Percentiles rank a stretch among this genome's conserved stretches.
Conservation (phyloP, 2,113 vertebrate genomes). For the Sturnus vulgaris region DNA sequence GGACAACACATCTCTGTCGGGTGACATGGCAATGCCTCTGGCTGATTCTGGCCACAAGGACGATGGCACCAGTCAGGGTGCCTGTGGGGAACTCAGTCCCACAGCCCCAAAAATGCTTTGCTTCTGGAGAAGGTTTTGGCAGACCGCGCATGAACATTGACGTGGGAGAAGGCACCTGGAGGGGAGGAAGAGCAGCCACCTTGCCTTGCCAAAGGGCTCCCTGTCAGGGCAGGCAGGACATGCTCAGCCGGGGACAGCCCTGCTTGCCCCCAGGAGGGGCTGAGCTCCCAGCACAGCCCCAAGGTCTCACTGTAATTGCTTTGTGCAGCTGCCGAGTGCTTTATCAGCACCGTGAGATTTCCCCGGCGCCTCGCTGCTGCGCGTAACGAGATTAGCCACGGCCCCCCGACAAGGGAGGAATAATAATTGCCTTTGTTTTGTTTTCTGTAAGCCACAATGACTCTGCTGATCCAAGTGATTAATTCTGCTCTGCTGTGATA, state of each 20-base stretch:
- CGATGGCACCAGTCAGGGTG: accelerated
- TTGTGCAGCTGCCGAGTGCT: not conserved
- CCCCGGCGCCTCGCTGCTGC: not conserved
- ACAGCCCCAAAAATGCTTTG: not conserved
- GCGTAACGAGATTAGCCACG: conserved; percentile 1
- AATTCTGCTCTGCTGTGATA: not conserved
- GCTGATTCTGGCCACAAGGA: accelerated
- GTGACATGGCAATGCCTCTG: not conserved
- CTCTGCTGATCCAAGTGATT: not conserved
- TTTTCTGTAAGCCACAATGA: conserved; percentile 14
- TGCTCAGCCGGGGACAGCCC: not conserved
- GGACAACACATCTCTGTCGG: not conserved
- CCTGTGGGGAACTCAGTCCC: not conserved
- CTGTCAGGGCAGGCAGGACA: not conserved
- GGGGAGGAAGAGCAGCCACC: accelerated
- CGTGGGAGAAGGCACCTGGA: accelerated
- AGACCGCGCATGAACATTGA: accelerated
- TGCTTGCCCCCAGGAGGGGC: not conserved
- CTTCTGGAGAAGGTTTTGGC: not conserved
- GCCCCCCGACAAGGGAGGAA: not conserved
- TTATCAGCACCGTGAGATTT: not conserved
- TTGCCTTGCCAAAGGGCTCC: not conserved
- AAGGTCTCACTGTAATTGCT: not conserved
- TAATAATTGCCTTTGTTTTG: conserved; percentile 45
- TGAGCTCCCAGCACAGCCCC: not conserved